Evolutionary conservation across 1,140 invertebrate species (phyloP), one percentile per base, ranked within the genome.

Genomic region (Danaus plexippus): DNA sequence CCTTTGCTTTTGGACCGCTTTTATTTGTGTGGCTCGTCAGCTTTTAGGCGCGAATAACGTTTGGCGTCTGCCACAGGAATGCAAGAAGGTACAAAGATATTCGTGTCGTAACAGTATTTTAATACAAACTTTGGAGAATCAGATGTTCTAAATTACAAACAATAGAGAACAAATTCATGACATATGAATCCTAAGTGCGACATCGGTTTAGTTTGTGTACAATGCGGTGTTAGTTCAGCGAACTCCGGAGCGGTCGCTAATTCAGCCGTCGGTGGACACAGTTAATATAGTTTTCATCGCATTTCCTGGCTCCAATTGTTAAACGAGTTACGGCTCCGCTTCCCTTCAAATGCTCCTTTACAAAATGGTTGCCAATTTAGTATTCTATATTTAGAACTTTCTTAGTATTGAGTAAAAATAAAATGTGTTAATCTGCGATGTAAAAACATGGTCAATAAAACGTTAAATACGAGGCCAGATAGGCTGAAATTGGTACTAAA

Each of bases 201-300:
- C 12, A 13, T 15, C 32, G 1, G 1, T 9, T 7, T 48, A 52
- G 52, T 57, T 51, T 57, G 49, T 52, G 52, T 52, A 57, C 47
- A 57, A 46, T 52, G 15, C 55, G 13, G 32, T 50, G 48, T 51
- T 47, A 22, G 43, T 57, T 18, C 49, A 11, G 49, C 43, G 10
- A 52, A 57, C 48, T 57, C 52, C n/a, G 15, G 43, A 57, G 2
- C 43, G 49, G 48, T 52, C 56, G 40, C 50, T 58, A 58, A 58
- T 58, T 58, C 42, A 52, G 50, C 56, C 11, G 46, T 49, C 44
- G 43, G 40, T 58, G 56, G 45, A 58, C 56, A 22, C 13, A 58
- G 50, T 52, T 57, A 41, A 32, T 44, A 46, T 48, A 45, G 49
- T 58, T 58, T 58, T 44, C 49, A 41, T 15, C 56, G 55, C 43